Base-by-base conservation (phyloP, 2,888 invertebrate genomes). In the Hydraecia micacea region DNA sequence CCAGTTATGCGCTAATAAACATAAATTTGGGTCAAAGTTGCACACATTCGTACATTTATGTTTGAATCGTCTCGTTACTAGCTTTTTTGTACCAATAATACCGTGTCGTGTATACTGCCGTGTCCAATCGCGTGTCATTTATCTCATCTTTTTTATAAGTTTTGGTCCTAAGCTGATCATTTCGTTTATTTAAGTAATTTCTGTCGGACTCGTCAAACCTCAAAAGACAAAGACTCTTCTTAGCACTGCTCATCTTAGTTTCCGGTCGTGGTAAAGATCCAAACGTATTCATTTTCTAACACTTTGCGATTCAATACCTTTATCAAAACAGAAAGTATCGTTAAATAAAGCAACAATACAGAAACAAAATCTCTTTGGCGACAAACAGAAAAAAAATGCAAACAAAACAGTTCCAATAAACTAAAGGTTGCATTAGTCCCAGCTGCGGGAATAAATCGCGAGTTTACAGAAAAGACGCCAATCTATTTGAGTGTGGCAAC, bases 401-500 rank as follows among this genome's bases (percentile, higher is more conserved):
- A 81, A 79, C 49, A 62, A 81, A 83, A 79, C 79, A 73, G 68
- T 42, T 28, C 62, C 84, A 85, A 86, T 85, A 81, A 84, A 90
- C 76, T 87, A 84, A 76, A 86, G 79, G 69, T 77, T 77, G 84
- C 85, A 85, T 86, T 89, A 87, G 83, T 89, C 66, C 83, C 71
- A 77, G 83, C 73, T 75, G 73, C 81, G 88, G 89, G 89, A 89
- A 90, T 88, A 90, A 87, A 89, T 86, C 75, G 79, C 66, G 73
- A 90, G 90, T 92, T 91, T 92, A 89, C 90, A 90, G 88, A 88
- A 91, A 92, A 91, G 90, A 86, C 90, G 79, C 84, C 92, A 94
- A 94, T 94, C 91, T 90, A 91, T 92, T 93, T 93, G 91, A 92
- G 91, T 91, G 90, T 92, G 89, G 93, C 91, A 92, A 93, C 92